phyloP scores from a whole-genome alignment of 2,888 invertebrate species.

The Scaptomyza tumidula region DNA sequence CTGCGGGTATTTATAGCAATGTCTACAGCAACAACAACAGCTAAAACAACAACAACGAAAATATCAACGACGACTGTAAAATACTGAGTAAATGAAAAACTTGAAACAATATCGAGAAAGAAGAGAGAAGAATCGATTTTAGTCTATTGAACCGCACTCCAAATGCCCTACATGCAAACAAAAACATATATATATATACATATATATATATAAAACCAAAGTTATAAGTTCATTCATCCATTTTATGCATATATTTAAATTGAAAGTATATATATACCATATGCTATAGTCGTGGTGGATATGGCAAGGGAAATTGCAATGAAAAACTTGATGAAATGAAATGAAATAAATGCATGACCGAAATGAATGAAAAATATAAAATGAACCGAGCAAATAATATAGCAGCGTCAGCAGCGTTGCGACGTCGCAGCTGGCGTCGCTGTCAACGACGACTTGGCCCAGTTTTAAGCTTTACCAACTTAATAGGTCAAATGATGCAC shows the following conservation, averaged over 20 bases:
- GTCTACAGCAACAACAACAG: conserved; percentile 29
- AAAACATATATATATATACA: too few species aligned
- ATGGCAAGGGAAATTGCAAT: conserved; percentile 11
- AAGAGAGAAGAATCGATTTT: conserved; percentile 6
- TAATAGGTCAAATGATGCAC: conserved; percentile 49
- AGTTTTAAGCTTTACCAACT: conserved; percentile 58
- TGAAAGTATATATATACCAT: not conserved
- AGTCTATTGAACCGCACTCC: not conserved
- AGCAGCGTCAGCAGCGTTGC: conserved; percentile 9
- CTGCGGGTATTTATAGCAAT: conserved; percentile 62
- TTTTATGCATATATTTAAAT: too few species aligned
- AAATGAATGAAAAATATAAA: not conserved
- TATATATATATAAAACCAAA: too few species aligned
- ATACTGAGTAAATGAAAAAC: conserved; percentile 52
- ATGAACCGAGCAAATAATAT: not conserved
- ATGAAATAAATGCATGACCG: conserved; percentile 11
- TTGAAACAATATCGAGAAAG: conserved; percentile 37
- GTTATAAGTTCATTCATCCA: too few species aligned
- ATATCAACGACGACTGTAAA: conserved; percentile 37
- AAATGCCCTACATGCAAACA: conserved; percentile 26
- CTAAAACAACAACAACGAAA: conserved; percentile 20
- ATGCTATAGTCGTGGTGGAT: conserved; percentile 7
- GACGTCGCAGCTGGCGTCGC: conserved; percentile 10
- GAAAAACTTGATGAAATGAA: conserved; percentile 35
- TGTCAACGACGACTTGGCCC: conserved; percentile 44